phyloP scores from a whole-genome alignment of 2,113 vertebrate species.

The Manacus vitellinus region DNA sequence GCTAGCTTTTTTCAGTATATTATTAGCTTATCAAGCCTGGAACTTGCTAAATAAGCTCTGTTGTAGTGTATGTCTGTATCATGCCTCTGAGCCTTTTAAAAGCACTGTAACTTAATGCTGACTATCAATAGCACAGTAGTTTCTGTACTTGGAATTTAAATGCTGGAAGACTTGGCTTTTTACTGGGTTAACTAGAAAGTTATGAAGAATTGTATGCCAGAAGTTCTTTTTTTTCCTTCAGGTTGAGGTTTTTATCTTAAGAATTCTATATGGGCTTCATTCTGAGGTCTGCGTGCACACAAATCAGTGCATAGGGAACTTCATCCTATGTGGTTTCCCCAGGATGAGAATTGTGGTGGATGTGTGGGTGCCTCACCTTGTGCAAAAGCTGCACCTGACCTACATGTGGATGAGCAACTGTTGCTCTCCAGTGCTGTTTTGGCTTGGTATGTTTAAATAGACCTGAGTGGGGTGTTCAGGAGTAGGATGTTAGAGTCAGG shows the following conservation, averaged over 20 bases:
- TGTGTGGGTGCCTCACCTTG: neutral
- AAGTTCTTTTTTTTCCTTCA: neutral
- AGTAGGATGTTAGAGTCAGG: neutral
- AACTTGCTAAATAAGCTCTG: neutral
- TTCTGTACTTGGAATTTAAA: neutral
- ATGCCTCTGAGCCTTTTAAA: neutral
- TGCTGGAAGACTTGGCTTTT: neutral
- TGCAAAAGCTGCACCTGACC: neutral
- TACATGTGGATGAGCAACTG: accelerated
- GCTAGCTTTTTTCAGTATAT: neutral
- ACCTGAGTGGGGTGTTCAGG: neutral
- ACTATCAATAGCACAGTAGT: neutral
- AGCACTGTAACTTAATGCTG: neutral
- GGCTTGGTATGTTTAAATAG: neutral
- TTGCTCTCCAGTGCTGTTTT: neutral
- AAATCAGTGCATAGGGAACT: accelerated
- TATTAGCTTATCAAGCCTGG: neutral
- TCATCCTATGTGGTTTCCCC: accelerated
- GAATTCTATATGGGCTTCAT: neutral
- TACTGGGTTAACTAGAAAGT: neutral
- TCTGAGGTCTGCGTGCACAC: neutral
- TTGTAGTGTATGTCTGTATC: neutral
- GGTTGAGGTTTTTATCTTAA: neutral
- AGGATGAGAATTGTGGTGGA: neutral
- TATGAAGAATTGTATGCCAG: neutral